These are phyloP conservation scores for Cataglyphis rosenhaueri DNA, from an alignment of 2,888 invertebrate species.

Conservation along the genomic window DNA sequence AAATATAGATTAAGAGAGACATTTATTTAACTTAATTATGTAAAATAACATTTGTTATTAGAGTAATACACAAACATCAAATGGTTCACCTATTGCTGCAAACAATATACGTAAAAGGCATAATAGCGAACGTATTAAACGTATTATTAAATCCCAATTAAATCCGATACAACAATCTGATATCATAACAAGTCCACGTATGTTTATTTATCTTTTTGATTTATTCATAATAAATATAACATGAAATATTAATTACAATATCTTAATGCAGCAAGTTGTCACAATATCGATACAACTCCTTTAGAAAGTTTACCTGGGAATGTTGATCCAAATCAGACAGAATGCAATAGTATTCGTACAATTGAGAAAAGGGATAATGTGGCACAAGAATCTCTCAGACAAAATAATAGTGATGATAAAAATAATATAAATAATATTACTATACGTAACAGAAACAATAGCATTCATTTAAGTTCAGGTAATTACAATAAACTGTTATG, in stretches of 20 bases:
- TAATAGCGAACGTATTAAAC: conserved; percentile 79
- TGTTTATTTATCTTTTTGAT: not conserved
- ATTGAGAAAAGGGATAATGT: conserved; percentile 43
- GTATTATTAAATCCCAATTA: conserved; percentile 70
- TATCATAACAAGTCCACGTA: conserved; percentile 61
- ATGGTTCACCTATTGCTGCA: conserved; percentile 80
- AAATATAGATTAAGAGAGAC: not conserved
- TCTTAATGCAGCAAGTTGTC: conserved; percentile 60
- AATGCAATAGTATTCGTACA: not conserved
- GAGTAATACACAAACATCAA: conserved; percentile 73
- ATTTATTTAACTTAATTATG: conserved; percentile 1
- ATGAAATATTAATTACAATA: not conserved
- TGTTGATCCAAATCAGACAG: conserved; percentile 29
- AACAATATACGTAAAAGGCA: conserved; percentile 79
- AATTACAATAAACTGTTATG: not conserved
- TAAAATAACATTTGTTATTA: conserved; percentile 40
- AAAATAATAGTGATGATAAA: conserved; percentile 29
- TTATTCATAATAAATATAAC: not conserved
- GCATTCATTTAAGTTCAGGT: conserved; percentile 18
- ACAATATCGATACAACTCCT: conserved; percentile 80
- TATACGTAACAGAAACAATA: not conserved
- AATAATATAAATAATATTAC: not conserved
- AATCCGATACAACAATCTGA: conserved; percentile 61
- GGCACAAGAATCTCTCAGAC: not conserved
- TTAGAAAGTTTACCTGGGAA: conserved; percentile 80